Evolutionary conservation across 2,797 vertebrate species (phyloP), one percentile per base, ranked within the genome.

Genomic region (Hafferia zeledoni): DNA sequence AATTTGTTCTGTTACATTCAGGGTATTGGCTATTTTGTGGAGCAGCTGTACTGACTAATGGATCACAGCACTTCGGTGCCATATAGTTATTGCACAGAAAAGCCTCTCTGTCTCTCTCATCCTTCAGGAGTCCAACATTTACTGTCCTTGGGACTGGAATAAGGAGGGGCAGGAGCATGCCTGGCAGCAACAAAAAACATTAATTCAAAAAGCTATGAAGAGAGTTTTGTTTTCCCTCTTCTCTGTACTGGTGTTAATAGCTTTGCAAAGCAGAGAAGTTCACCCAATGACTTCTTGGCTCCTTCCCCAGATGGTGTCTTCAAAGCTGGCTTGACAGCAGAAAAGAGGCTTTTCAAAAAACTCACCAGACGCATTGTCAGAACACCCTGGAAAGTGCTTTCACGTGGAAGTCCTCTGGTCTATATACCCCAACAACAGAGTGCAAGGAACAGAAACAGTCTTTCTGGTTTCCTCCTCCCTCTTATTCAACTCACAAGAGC

Each of bases 11-110:
- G 93, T 94, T 96, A 91, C 77, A 91, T 77, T 92, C 93, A 43
- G 88, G 79, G 93, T 92, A 94, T 39, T 74, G 95, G 93, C 95
- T 95, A 94, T 96, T 97, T 82, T 49, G 68, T 41, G 68, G 88
- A 94, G 96, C 95, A 96, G 95, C 95, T 95, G 94, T 61, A 88
- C 83, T 96, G 93, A 96, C 95, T 95, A 96, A 96, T 95, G 94
- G 95, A 94, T 96, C 90, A 50, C 94, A 94, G 88, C 93, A 93
- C 80, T 96, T 94, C 90, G 89, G 57, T 89, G 90, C 94, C 95
- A 94, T 77, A 80, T 9, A 96, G 93, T 89, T 94, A 96, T 91
- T 89, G 90, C 90, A 85, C 85, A 94, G 91, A 94, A 95, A 95
- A 94, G 83, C 91, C 49, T 95, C 94, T 94, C 88, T 94, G 89